A percentile compares a stretch with the other conserved stretches of the same genome.
phyloP scores from a whole-genome alignment of 2,888 invertebrate genomes.

The Galerucella pusilla region DNA sequence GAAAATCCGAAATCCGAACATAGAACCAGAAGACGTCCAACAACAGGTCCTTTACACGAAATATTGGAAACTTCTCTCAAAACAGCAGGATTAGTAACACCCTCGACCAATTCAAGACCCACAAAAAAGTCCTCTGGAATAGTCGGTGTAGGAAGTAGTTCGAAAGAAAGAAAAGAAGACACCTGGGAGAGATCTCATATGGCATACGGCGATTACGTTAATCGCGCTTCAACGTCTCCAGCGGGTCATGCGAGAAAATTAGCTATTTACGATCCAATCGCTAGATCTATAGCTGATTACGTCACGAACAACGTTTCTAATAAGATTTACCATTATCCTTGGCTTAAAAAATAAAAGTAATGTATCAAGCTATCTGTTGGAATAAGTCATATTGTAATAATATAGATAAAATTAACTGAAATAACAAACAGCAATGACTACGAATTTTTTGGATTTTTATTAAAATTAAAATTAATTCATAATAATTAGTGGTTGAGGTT shows the following conservation, averaged over 20 bases:
- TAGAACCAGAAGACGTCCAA: slow-evolving; percentile 28
- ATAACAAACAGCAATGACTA: background rate
- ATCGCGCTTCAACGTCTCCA: slow-evolving; percentile 26
- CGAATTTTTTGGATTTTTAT: background rate
- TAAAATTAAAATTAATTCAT: too few relatives aligned
- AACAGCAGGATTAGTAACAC: slow-evolving; percentile 45
- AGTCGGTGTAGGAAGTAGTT: background rate
- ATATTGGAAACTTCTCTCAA: slow-evolving; percentile 31
- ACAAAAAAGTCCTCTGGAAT: slow-evolving; percentile 1
- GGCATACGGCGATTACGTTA: slow-evolving; percentile 24
- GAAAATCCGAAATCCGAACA: slow-evolving; percentile 35
- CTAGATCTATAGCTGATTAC: slow-evolving; percentile 62
- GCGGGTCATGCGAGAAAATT: slow-evolving; percentile 44
- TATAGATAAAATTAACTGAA: background rate
- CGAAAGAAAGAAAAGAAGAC: slow-evolving; percentile 14
- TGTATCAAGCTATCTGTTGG: background rate
- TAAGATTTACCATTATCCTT: slow-evolving; percentile 38
- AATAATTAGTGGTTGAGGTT: too few relatives aligned
- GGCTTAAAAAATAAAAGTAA: slow-evolving; percentile 37
- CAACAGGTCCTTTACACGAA: slow-evolving; percentile 32
- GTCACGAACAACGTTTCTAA: slow-evolving; percentile 57
- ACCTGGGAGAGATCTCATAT: slow-evolving; percentile 6
- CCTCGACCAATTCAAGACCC: slow-evolving; percentile 46
- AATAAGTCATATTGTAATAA: slow-evolving; percentile 1
- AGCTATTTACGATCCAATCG: slow-evolving; percentile 60